Percentiles rank a stretch among this genome's conserved stretches.
phyloP scores from a whole-genome alignment of 2,888 invertebrate genomes.

The Agonopterix alstromeriana region DNA sequence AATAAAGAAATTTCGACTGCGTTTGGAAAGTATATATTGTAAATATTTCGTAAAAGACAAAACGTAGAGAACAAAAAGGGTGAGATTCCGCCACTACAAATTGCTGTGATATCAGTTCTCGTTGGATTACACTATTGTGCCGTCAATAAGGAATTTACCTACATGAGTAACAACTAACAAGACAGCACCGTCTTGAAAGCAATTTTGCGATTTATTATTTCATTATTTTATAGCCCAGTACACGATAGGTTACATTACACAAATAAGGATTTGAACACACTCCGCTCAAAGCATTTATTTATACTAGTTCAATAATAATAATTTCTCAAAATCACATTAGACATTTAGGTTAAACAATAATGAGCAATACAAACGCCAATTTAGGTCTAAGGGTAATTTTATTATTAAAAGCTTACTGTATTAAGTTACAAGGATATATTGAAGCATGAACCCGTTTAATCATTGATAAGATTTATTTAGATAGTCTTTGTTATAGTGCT shows the following conservation, averaged over 20 bases:
- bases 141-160: slow-evolving; percentile 1
- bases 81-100: slow-evolving; percentile 54
- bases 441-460: not conserved
- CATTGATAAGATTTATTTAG: slow-evolving; percentile 24
- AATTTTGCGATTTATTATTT: no score
- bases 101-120: slow-evolving; percentile 73
- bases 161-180: no score
- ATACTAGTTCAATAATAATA: not conserved
- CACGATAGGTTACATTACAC: no score
- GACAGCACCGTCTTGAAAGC: no score
- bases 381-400: slow-evolving; percentile 49
- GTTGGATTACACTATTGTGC: slow-evolving; percentile 34
- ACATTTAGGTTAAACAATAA: slow-evolving; percentile 20
- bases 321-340: not conserved
- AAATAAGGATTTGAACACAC: no score
- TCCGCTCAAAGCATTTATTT: no score
- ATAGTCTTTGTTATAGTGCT: slow-evolving; percentile 30
- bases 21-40: slow-evolving; percentile 26
- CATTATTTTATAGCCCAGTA: no score
- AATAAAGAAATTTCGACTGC: slow-evolving; percentile 26
- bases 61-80: slow-evolving; percentile 21
- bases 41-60: slow-evolving; percentile 21
- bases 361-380: slow-evolving; percentile 70
- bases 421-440: not conserved
- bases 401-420: slow-evolving; percentile 37